phyloP scores from a whole-genome alignment of 1,140 invertebrate genomes.

The Sesamia nonagrioides region DNA sequence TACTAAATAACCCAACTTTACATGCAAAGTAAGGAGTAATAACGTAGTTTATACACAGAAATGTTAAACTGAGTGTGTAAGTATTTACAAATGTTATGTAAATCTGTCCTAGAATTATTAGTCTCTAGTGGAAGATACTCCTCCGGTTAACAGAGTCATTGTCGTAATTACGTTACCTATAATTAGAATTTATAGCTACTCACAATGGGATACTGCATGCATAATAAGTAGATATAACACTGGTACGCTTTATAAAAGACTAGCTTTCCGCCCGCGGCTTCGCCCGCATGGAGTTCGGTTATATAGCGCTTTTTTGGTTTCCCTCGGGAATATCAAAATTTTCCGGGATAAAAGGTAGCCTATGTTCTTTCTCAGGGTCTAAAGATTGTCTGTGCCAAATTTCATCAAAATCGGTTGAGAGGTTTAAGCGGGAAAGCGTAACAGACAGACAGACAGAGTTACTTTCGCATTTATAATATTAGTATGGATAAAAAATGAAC shows the following conservation, averaged over 20 bases:
- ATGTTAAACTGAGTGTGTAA: conserved; percentile 14
- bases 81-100: conserved; percentile 28
- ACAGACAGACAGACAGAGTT: too few relatives aligned
- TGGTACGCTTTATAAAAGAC: background rate
- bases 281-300: too few relatives aligned
- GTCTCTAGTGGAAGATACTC: conserved; percentile 28
- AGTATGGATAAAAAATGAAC: too few relatives aligned
- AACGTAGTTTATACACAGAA: conserved; percentile 13
- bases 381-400: too few relatives aligned
- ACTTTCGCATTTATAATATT: too few relatives aligned
- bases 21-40: background rate
- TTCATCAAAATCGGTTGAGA: too few relatives aligned
- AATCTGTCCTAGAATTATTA: conserved; percentile 10
- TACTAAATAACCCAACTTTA: conserved; percentile 18
- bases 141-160: conserved; percentile 24
- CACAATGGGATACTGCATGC: background rate
- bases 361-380: too few relatives aligned
- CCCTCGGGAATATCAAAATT: too few relatives aligned
- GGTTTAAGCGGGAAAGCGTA: too few relatives aligned
- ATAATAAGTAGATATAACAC: conserved; percentile 5
- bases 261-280: too few relatives aligned
- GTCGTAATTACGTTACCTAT: conserved; percentile 39
- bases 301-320: too few relatives aligned
- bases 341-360: too few relatives aligned
- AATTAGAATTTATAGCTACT: conserved; percentile 32